These are phyloP conservation scores for Drosophila lutescens DNA, from an alignment of 2,888 invertebrate species.

Conservation along the genomic window DNA sequence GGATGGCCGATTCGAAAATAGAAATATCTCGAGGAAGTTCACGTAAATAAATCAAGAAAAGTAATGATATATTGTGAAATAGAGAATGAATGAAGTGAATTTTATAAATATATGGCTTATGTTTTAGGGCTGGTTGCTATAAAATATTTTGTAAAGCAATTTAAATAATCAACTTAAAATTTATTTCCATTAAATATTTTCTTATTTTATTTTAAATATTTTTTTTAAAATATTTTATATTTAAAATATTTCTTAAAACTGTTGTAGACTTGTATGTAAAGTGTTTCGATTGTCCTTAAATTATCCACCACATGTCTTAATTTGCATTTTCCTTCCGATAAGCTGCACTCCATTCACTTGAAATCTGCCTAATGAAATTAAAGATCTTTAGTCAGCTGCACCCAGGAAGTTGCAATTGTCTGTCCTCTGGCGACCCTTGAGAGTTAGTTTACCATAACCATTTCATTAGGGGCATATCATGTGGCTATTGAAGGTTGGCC, in stretches of 20 bases:
- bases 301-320: not conserved
- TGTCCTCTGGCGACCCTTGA: constrained; percentile 18
- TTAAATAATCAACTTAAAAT: too few relatives aligned
- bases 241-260: too few relatives aligned
- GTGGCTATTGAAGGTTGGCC: constrained; percentile 36
- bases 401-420: constrained; percentile 30
- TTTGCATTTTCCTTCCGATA: not conserved
- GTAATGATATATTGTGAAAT: not conserved
- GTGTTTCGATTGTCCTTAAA: too few relatives aligned
- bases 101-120: not conserved
- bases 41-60: not conserved
- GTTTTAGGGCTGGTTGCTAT: too few relatives aligned
- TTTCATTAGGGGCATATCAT: constrained; percentile 48
- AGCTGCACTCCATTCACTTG: constrained; percentile 1
- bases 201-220: too few relatives aligned
- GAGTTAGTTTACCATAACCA: constrained; percentile 37
- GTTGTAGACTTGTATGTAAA: too few relatives aligned
- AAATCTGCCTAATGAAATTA: constrained; percentile 29
- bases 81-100: not conserved
- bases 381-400: constrained; percentile 6
- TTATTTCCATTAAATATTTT: too few relatives aligned
- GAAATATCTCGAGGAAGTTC: not conserved
- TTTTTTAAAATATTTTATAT: too few relatives aligned
- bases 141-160: too few relatives aligned
- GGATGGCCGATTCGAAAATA: constrained; percentile 13